phyloP scores from a whole-genome alignment of 2,113 vertebrate species.

The Puntigrus tetrazona region DNA sequence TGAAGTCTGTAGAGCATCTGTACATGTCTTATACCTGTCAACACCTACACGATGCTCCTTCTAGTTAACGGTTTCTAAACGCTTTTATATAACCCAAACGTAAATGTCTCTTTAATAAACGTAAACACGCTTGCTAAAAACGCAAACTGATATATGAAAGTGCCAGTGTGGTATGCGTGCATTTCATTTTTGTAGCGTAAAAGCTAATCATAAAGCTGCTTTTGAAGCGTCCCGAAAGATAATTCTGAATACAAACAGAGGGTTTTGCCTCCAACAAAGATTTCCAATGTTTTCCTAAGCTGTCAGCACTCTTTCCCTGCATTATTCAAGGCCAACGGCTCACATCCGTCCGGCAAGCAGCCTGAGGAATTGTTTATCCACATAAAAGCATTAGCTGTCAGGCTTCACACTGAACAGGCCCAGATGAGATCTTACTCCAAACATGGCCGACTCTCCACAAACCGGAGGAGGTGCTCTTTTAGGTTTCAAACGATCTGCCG shows the following conservation, averaged over 20 bases:
- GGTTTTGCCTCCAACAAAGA: slow-evolving; percentile 7
- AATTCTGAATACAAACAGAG: background rate
- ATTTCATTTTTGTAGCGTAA: slow-evolving; percentile 7
- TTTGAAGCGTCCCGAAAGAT: background rate
- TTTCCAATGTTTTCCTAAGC: slow-evolving; percentile 4
- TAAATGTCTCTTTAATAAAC: slow-evolving; percentile 75
- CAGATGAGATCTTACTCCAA: slow-evolving; percentile 19
- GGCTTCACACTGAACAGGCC: slow-evolving; percentile 37
- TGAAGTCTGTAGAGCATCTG: slow-evolving; percentile 67
- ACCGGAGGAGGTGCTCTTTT: slow-evolving; percentile 31
- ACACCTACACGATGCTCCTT: slow-evolving; percentile 69
- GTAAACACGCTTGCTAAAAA: slow-evolving; percentile 58
- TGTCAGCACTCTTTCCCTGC: background rate
- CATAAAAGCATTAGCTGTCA: slow-evolving; percentile 50
- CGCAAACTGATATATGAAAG: slow-evolving; percentile 73
- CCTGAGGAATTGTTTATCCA: slow-evolving; percentile 35
- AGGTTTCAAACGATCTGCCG: background rate
- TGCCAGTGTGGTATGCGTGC: slow-evolving; percentile 53
- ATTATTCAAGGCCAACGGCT: background rate
- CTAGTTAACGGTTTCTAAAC: slow-evolving; percentile 76
- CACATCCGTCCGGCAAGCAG: background rate
- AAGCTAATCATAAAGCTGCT: background rate
- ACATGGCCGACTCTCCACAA: background rate
- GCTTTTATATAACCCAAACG: slow-evolving; percentile 77
- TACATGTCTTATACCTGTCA: slow-evolving; percentile 72